Base-by-base conservation (phyloP, 2,113 vertebrate genomes). In the Osmerus mordax region DNA sequence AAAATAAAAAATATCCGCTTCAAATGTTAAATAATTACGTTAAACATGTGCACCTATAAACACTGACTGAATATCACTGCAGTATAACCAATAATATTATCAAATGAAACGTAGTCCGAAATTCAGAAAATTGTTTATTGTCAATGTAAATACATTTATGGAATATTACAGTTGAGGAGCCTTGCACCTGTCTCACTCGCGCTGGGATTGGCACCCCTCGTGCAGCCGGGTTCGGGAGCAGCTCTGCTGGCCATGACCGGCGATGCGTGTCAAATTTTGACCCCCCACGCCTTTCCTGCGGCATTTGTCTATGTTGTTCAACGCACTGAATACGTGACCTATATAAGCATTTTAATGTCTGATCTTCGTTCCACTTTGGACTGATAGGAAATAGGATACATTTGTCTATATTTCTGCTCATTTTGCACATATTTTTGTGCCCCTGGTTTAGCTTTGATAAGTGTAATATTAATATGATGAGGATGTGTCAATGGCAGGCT, bases 281-380 rank as follows among this genome's bases (percentile, higher is more conserved):
- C 60, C 67, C 81, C 81, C 80, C 72, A 83, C 78, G 88, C 75
- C 84, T 84, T 83, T 89, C 87, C 87, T 86, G 86, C 83, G 86
- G 87, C 89, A 88, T 89, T 87, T 86, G 82, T 88, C 87, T 87
- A 84, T 81, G 78, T 82, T 82, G 81, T 75, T 81, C 81, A 73
- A 80, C 80, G 73, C 81, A 78, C 76, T 74, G 83, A 86, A 86
- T 71, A 81, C 82, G 85, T 88, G 90, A 90, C 89, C 90, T 84
- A 87, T 87, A 91, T 91, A 91, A 81, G 69, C 83, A 84, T 80
- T 84, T 85, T 84, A 80, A 87, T 86, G 87, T 88, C 83, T 87
- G 82, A 79, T 87, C 86, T 81, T 72, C 53, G 78, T 78, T 76
- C 84, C 78, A 72, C 74, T 80, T 78, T 87, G 62, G 63, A 78